phyloP scores from a whole-genome alignment of 2,888 invertebrate genomes.

The Abrostola tripartita region DNA sequence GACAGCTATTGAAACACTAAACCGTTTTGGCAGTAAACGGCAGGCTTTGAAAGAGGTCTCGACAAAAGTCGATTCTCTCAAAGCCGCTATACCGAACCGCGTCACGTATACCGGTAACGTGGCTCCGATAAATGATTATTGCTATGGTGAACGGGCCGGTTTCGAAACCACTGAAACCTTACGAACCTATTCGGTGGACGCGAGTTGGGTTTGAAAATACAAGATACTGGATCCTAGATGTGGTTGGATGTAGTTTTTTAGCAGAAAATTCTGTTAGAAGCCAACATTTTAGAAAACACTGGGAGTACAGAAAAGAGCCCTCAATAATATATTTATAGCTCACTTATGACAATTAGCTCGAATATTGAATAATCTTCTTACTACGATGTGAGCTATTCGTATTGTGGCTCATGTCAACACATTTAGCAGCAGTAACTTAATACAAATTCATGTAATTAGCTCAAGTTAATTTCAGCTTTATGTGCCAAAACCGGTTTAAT shows the following conservation, averaged over 20 bases:
- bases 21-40: constrained; percentile 53
- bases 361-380: no score
- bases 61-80: constrained; percentile 60
- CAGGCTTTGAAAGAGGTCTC: constrained; percentile 45
- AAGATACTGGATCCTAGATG: constrained; percentile 18
- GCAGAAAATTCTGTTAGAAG: no score
- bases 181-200: constrained; percentile 48
- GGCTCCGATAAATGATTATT: constrained; percentile 76
- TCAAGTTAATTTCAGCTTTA: no score
- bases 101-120: constrained; percentile 69
- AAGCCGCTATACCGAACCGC: constrained; percentile 62
- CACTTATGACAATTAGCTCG: no score
- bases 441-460: no score
- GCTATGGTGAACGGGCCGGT: constrained; percentile 67
- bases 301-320: no score
- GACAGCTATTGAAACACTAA: constrained; percentile 52
- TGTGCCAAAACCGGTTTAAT: no score
- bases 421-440: no score
- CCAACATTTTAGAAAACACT: no score
- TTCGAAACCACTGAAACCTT: constrained; percentile 69
- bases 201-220: constrained; percentile 33
- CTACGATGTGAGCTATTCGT: no score
- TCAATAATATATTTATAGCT: no score
- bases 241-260: constrained; percentile 9
- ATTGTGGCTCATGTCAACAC: no score